Evolutionary conservation across 1,140 invertebrate genomes (phyloP).

Genomic region (Caenorhabditis latens): DNA sequence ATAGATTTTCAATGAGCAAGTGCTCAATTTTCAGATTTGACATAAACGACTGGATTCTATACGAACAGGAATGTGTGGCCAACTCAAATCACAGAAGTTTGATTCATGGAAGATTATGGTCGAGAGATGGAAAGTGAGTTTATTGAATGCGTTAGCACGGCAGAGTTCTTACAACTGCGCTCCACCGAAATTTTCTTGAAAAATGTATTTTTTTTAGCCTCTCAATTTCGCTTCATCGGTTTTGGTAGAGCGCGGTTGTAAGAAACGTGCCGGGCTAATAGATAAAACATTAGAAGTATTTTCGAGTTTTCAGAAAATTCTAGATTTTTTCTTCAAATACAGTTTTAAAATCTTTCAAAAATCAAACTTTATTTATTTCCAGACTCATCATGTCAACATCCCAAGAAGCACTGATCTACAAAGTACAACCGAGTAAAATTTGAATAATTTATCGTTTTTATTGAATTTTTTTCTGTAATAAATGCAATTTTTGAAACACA

Average conservation of each 20-base stretch:
- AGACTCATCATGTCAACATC: slow-evolving; percentile 63
- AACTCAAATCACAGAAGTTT: slow-evolving; percentile 62
- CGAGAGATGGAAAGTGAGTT: slow-evolving; percentile 60
- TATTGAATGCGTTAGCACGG: too few relatives aligned
- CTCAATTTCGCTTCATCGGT: too few relatives aligned
- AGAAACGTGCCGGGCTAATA: too few relatives aligned
- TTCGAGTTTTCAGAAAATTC: too few relatives aligned
- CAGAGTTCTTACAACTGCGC: too few relatives aligned
- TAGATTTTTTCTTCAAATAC: not conserved
- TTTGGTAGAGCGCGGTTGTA: too few relatives aligned
- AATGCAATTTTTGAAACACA: too few relatives aligned
- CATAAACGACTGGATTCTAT: slow-evolving; percentile 67
- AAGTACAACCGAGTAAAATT: slow-evolving; percentile 49
- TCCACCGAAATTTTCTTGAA: too few relatives aligned
- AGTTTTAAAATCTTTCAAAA: not conserved
- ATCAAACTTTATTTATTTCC: not conserved
- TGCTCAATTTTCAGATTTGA: slow-evolving; percentile 55
- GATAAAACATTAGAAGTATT: too few relatives aligned
- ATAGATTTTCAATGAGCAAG: too few relatives aligned
- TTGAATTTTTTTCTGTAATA: not conserved
- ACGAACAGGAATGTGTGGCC: slow-evolving; percentile 63
- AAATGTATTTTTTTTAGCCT: too few relatives aligned
- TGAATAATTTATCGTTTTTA: not conserved
- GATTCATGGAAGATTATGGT: slow-evolving; percentile 65
- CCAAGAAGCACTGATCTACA: slow-evolving; percentile 67